Base-by-base conservation (phyloP, 37 sponge, comb jelly and placozoan genomes). In the Oopsacas minuta region DNA sequence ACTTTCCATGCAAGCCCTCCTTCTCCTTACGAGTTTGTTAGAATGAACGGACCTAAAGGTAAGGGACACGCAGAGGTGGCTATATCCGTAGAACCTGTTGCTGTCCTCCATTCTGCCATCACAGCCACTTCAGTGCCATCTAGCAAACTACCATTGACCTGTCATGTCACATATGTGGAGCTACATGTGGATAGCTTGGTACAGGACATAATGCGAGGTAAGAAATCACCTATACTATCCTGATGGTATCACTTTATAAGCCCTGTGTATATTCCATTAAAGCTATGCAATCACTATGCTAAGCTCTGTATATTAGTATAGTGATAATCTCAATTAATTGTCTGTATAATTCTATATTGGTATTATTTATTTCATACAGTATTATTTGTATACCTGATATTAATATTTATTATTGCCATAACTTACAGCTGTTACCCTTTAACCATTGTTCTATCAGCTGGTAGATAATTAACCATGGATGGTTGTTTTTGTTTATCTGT, bases 41-140 rank as follows among this genome's bases (percentile, higher is more conserved):
- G 82, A 23, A 84, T 84, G 85, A 39, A 51, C 49, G 85, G 85
- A n/a, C 85, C 85, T 36, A 51, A 51, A 10, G 85, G 85, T 5
- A 84, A 84, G 32, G 85, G 85, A 8, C 85, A 84, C 52, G 85
- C 85, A 15, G 85, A 84, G 36, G 52, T 84, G 1, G 85, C 85
- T 5, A 51, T 84, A 32, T 81, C 35, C 75, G 28, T 61, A 3
- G 75, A 61, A 12, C 28, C 75, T 25, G 75, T 61, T 5, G 51
- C 12, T 22, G 51, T 22, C 17, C 51, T 46, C 17, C 51, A 46
- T 17, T 46, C 51, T 22, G 51, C 51, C 17, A 5, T 61, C 17
- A 3, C 75, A 32, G 28, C 20, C 22, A 10, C 17, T 5, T 25
- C 20, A 20, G 28, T 61, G 5, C 3, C 5, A 25, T 32, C 75